phyloP scores from a whole-genome alignment of 1,140 invertebrate genomes.

The Thrips palmi region DNA sequence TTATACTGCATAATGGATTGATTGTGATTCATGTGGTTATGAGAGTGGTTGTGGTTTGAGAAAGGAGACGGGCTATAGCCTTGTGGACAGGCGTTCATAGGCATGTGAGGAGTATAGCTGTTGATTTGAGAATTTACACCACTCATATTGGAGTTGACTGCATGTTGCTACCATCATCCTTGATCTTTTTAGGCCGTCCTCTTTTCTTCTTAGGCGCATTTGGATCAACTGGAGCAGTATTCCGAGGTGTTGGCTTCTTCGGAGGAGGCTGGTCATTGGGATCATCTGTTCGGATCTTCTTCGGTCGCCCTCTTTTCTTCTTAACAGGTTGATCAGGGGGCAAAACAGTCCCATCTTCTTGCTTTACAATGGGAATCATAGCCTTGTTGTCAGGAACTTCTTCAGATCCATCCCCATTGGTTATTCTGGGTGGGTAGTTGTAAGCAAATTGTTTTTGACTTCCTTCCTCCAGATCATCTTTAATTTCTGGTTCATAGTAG shows the following conservation, averaged over 20 bases:
- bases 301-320: constrained; percentile 72
- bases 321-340: constrained; percentile 43
- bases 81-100: constrained; percentile 26
- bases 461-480: constrained; percentile 15
- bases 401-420: constrained; percentile 16
- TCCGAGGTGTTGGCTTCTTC: constrained; percentile 21
- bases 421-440: not conserved
- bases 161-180: constrained; percentile 27
- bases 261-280: constrained; percentile 37
- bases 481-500: constrained; percentile 28
- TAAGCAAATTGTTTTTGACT: constrained; percentile 19
- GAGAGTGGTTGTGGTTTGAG: constrained; percentile 28
- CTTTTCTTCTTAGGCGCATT: constrained; percentile 59
- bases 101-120: constrained; percentile 34
- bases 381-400: constrained; percentile 32
- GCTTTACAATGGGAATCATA: constrained; percentile 23
- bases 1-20: constrained; percentile 13
- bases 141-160: constrained; percentile 2
- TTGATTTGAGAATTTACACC: constrained; percentile 18
- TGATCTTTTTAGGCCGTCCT: constrained; percentile 67
- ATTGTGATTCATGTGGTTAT: constrained; percentile 20
- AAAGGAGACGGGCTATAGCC: constrained; percentile 21
- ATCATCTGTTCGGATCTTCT: constrained; percentile 61
- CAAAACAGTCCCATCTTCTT: constrained; percentile 26
- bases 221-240: constrained; percentile 11